These are phyloP conservation scores for Diaprepes abbreviatus DNA, from an alignment of 2,888 invertebrate genomes.

Conservation along the genomic window DNA sequence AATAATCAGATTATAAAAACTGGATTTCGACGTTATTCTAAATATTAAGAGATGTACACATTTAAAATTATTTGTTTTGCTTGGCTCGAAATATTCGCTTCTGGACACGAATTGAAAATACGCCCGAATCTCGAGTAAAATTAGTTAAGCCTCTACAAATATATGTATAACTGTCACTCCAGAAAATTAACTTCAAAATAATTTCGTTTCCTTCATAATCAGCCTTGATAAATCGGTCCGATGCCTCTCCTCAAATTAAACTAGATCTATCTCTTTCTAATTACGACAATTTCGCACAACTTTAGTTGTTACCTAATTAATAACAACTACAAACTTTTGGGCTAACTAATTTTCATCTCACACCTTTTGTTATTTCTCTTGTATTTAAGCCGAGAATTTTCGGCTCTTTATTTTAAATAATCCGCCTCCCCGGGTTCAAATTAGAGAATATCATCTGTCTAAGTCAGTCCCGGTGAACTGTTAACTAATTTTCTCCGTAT, in stretches of 20 bases:
- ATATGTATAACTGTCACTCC: no score
- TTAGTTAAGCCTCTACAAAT: no score
- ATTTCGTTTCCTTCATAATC: no score
- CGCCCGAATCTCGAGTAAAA: no score
- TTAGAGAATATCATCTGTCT: constrained; percentile 44
- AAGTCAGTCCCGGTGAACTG: constrained; percentile 41
- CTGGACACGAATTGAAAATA: no score
- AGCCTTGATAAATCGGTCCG: no score
- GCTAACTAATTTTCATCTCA: constrained; percentile 25
- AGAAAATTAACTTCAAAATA: no score
- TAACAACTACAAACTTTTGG: constrained; percentile 27
- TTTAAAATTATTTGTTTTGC: no score
- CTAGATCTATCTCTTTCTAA: constrained; percentile 5
- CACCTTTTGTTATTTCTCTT: constrained; percentile 27
- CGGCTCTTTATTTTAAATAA: constrained; percentile 44
- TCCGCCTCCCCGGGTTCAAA: constrained; percentile 27
- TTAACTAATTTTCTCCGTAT: constrained; percentile 44
- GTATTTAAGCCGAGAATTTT: constrained; percentile 31
- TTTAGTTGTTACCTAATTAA: constrained; percentile 33
- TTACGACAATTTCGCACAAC: constrained; percentile 2
- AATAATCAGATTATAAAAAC: constrained; percentile 3
- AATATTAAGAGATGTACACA: no score
- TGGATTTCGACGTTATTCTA: not conserved
- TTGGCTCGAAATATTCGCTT: no score
- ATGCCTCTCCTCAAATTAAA: constrained; percentile 9